phyloP scores from a whole-genome alignment of 2,113 vertebrate genomes.

The Ammodytes marinus region DNA sequence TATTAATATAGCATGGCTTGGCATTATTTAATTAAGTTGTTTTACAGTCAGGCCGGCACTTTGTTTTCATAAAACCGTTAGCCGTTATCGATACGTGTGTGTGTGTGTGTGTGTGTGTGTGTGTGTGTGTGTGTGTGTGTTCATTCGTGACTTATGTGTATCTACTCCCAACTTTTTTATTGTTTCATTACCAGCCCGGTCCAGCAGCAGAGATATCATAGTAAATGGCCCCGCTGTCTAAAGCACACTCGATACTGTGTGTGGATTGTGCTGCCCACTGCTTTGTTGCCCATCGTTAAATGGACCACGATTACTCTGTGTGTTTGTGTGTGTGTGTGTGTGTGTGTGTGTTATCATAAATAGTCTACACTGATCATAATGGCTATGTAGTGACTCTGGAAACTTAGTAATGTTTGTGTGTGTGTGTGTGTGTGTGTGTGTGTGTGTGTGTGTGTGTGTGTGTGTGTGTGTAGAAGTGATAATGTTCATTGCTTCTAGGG shows the following conservation, averaged over 20 bases:
- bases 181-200: slow-evolving; percentile 51
- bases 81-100: slow-evolving; percentile 61
- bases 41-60: slow-evolving; percentile 60
- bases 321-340: slow-evolving; percentile 25
- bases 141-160: slow-evolving; percentile 63
- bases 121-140: slow-evolving; percentile 58
- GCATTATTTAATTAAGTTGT: slow-evolving; percentile 71
- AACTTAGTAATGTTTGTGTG: neutral
- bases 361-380: slow-evolving; percentile 8
- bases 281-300: slow-evolving; percentile 13
- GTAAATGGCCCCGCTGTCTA: slow-evolving; percentile 32
- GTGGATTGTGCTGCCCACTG: neutral
- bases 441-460: too few relatives aligned
- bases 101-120: slow-evolving; percentile 55
- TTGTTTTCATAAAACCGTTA: slow-evolving; percentile 73
- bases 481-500: neutral
- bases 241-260: slow-evolving; percentile 37
- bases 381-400: neutral
- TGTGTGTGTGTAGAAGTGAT: neutral
- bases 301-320: neutral
- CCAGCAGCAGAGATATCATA: slow-evolving; percentile 8
- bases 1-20: slow-evolving; percentile 75
- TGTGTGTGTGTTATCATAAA: slow-evolving; percentile 24
- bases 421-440: too few relatives aligned
- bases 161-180: slow-evolving; percentile 47